Percentiles rank a stretch among this genome's conserved stretches.
Evolutionary conservation across 2,797 vertebrate species (phyloP).

Genomic region (Poecilia velifera): DNA sequence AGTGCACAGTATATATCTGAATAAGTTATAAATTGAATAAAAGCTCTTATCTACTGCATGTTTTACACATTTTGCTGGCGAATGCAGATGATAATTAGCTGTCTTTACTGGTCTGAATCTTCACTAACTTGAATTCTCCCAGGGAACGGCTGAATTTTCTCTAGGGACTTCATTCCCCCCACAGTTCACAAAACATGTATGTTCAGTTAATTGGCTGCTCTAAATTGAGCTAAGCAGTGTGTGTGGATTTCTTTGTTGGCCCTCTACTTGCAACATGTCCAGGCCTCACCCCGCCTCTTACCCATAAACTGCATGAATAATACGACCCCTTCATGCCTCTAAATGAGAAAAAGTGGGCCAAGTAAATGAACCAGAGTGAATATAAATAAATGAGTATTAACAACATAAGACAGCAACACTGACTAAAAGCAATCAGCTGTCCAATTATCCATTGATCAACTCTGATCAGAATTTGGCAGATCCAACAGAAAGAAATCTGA

Average conservation of each 20-base stretch:
- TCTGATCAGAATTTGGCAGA: neutral
- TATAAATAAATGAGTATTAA: conserved; percentile 1
- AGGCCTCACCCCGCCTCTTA: neutral
- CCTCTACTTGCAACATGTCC: neutral
- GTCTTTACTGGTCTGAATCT: neutral
- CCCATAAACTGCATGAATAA: neutral
- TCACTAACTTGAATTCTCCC: neutral
- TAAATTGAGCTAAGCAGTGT: neutral
- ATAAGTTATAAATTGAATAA: neutral
- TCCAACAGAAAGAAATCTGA: neutral
- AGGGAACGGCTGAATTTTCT: neutral
- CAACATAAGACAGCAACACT: neutral
- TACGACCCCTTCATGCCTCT: neutral
- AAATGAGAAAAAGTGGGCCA: neutral
- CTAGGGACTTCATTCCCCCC: neutral
- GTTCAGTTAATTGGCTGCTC: conserved; percentile 2
- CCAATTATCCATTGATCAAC: neutral
- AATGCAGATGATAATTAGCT: neutral
- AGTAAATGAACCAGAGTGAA: neutral
- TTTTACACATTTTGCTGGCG: neutral
- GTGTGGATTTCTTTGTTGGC: neutral
- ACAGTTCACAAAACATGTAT: conserved; percentile 1
- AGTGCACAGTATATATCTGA: neutral
- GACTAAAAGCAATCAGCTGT: neutral
- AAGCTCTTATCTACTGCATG: neutral